These are phyloP conservation scores for Orthosia gothica DNA, from an alignment of 2,888 invertebrate species.

Conservation along the genomic window DNA sequence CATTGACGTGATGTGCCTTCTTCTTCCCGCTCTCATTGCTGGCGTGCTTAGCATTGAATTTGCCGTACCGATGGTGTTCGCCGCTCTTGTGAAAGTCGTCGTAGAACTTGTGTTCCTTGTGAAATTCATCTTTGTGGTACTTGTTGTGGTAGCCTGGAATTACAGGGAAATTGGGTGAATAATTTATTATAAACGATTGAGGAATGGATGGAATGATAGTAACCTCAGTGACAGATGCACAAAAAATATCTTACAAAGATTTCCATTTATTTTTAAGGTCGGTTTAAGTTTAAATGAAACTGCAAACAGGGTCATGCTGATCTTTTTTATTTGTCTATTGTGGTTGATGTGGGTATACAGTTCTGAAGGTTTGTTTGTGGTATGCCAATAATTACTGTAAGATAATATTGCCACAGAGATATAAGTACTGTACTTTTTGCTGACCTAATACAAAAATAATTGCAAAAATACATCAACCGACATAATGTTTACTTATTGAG, in stretches of 20 bases:
- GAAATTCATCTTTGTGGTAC: constrained; percentile 95
- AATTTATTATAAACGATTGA: neutral
- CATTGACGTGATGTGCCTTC: constrained; percentile 93
- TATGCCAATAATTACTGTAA: neutral
- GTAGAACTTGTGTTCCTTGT: constrained; percentile 95
- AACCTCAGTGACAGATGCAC: no score
- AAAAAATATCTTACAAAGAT: no score
- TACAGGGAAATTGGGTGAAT: neutral
- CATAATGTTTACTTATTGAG: constrained; percentile 36
- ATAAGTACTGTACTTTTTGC: neutral
- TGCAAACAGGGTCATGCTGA: neutral
- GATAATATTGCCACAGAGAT: neutral
- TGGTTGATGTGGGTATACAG: neutral
- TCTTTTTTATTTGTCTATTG: neutral
- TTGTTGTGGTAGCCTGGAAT: constrained; percentile 94
- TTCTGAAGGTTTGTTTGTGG: neutral
- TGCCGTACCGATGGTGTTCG: constrained; percentile 93
- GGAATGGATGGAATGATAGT: no score
- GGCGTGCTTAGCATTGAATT: constrained; percentile 93
- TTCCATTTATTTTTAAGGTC: no score
- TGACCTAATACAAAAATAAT: neutral
- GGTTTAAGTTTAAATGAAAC: neutral
- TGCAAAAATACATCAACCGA: constrained; percentile 3
- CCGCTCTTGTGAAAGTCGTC: constrained; percentile 94
- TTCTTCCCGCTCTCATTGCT: constrained; percentile 93